Evolutionary conservation across 35 echinoderm and acorn worm genomes (phyloP), one percentile per base, ranked within the genome.

Genomic region (Lytechinus pictus): DNA sequence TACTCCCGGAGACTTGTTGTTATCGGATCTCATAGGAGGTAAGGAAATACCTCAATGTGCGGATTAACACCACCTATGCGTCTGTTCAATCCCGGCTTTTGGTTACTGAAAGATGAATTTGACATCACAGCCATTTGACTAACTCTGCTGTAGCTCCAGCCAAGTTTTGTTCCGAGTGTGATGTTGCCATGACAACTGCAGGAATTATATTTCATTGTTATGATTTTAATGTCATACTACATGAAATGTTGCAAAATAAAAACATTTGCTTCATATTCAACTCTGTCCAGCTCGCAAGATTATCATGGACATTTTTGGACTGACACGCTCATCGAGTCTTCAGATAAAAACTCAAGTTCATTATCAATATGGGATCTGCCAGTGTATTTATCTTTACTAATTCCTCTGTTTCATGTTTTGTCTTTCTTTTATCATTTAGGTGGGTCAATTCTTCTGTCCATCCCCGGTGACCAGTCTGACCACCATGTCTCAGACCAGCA

Each of bases 391-490:
- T n/a, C n/a, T n/a, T n/a, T n/a, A n/a, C n/a, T n/a, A n/a, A n/a
- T n/a, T n/a, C n/a, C 21, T 29, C 55, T 21, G 57, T 28, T 2
- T 44, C 33, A 1, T 44, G 33, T 44, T 29, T 96, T n/a, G n/a
- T 95, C 86, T 96, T 94, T 54, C 66, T 79, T 52, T 96, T 93
- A 57, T 72, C 57, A 52, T 7, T 60, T 94, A 99, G 98, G 94
- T 99, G 92, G 98, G 98, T 86, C 98, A 99, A 92, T 99, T 99
- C 91, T 97, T 96, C 94, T 99, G 98, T 87, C 96, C 97, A 92
- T 95, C 97, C 6, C 97, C 98, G 27, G 95, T 99, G 7, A 97
- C 97, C 51, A 92, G 92, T 21, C 89, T 97, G 86, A 53, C 86
- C 86, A 96, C 95, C 6, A 55, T 87, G 87, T 58, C 55, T 28